These are phyloP conservation scores for Mycteria americana DNA, from an alignment of 2,797 vertebrate species.

Conservation along the genomic window DNA sequence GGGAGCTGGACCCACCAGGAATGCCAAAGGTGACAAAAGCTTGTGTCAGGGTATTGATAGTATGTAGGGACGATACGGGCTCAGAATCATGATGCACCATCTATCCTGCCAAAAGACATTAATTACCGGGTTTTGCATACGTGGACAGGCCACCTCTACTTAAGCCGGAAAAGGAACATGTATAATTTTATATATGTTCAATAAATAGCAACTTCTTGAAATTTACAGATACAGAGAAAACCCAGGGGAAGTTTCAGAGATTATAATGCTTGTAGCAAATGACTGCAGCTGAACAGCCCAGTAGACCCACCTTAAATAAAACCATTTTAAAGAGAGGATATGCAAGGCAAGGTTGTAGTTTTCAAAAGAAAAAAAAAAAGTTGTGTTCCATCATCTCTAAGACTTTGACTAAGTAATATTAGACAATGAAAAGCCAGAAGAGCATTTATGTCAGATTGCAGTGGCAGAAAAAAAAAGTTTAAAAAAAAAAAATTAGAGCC, in stretches of 20 bases:
- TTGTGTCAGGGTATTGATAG: too few relatives aligned
- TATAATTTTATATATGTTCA: too few relatives aligned
- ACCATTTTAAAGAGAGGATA: neutral
- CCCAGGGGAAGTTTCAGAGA: neutral
- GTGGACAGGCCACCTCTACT: too few relatives aligned
- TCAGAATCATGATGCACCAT: too few relatives aligned
- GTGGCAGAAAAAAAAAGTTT: neutral
- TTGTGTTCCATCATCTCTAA: neutral
- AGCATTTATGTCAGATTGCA: neutral
- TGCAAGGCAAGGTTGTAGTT: neutral
- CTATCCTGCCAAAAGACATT: too few relatives aligned
- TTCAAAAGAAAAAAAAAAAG: neutral
- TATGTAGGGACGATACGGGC: too few relatives aligned
- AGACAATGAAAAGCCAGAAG: neutral
- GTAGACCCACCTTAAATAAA: neutral
- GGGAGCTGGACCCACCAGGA: too few relatives aligned
- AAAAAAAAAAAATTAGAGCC: neutral
- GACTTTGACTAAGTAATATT: neutral
- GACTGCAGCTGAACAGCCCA: neutral
- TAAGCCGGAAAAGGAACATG: too few relatives aligned
- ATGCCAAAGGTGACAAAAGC: too few relatives aligned
- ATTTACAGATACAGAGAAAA: neutral
- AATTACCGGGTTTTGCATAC: too few relatives aligned
- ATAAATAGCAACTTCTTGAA: neutral
- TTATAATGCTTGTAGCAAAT: neutral